phyloP scores from a whole-genome alignment of 2,888 invertebrate genomes.

The Adelognathus sp. region DNA sequence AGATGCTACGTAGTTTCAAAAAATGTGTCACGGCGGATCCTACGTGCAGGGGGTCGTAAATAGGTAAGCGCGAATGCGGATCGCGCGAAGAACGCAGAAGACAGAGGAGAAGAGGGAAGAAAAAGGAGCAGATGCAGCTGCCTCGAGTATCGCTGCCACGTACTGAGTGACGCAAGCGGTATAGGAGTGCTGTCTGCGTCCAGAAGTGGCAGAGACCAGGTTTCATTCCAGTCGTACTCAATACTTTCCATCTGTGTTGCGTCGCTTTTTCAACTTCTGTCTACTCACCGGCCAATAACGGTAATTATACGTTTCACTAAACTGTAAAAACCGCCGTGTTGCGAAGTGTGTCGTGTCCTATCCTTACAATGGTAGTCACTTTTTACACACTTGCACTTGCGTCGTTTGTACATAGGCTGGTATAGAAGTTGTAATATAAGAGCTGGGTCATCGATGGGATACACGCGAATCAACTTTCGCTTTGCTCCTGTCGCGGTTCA shows the following conservation, averaged over 20 bases:
- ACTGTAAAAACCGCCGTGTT: no score
- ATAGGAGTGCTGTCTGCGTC: neutral
- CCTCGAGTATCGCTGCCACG: conserved; percentile 44
- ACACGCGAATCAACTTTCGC: no score
- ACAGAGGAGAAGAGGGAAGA: neutral
- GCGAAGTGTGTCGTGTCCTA: no score
- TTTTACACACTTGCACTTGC: no score
- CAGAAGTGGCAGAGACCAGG: neutral
- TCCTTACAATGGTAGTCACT: no score
- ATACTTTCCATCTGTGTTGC: neutral
- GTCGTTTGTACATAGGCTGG: no score
- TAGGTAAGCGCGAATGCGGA: neutral
- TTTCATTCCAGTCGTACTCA: neutral
- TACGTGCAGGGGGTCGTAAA: conserved; percentile 63
- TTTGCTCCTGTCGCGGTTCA: neutral
- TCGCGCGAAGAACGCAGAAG: conserved; percentile 5
- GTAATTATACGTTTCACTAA: no score
- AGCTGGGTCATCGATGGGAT: no score
- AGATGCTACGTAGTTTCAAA: conserved; percentile 51
- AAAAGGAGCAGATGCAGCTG: neutral
- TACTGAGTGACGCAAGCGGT: conserved; percentile 1
- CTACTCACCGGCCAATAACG: no score
- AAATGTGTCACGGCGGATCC: conserved; percentile 67
- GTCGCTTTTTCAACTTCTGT: neutral
- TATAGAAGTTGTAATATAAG: no score